Percentiles rank a stretch among this genome's conserved stretches.
Conservation (phyloP, 2,888 invertebrate species). For the Apamea monoglypha region DNA sequence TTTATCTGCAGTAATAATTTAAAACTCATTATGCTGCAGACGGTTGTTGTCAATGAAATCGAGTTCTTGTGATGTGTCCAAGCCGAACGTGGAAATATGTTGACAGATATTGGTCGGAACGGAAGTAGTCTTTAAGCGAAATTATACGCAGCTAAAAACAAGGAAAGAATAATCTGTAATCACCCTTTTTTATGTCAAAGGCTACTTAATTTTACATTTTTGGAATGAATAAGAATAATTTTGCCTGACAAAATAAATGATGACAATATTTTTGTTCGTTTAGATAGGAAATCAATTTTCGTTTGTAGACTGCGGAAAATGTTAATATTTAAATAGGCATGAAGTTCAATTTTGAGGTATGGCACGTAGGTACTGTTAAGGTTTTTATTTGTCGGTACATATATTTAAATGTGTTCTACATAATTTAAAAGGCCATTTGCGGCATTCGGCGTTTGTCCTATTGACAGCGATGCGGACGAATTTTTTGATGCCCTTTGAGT, state of each 20-base stretch:
- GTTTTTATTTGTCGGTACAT: constrained; percentile 15
- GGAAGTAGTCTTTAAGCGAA: constrained; percentile 88
- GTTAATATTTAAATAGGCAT: not conserved
- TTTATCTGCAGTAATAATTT: constrained; percentile 89
- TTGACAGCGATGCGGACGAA: too few species aligned
- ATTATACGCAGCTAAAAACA: constrained; percentile 87
- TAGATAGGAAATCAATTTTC: constrained; percentile 9
- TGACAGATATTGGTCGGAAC: constrained; percentile 89
- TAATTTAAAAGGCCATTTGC: constrained; percentile 29
- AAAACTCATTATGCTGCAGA: constrained; percentile 89
- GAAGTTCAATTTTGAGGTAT: not conserved
- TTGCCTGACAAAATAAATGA: constrained; percentile 21
- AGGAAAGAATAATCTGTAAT: constrained; percentile 86
- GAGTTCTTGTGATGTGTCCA: constrained; percentile 89
- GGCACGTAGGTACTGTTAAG: not conserved
- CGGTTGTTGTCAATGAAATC: constrained; percentile 89
- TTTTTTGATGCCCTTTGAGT: too few species aligned
- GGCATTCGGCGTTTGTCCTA: too few species aligned
- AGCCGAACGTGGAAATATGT: constrained; percentile 88
- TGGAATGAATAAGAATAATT: constrained; percentile 46
- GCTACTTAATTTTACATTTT: constrained; percentile 72
- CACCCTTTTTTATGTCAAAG: constrained; percentile 80
- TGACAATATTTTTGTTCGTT: constrained; percentile 3
- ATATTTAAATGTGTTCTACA: constrained; percentile 36
- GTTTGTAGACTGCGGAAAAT: not conserved